Conservation (phyloP, 2,888 invertebrate species). For the Papilio elwesi region DNA sequence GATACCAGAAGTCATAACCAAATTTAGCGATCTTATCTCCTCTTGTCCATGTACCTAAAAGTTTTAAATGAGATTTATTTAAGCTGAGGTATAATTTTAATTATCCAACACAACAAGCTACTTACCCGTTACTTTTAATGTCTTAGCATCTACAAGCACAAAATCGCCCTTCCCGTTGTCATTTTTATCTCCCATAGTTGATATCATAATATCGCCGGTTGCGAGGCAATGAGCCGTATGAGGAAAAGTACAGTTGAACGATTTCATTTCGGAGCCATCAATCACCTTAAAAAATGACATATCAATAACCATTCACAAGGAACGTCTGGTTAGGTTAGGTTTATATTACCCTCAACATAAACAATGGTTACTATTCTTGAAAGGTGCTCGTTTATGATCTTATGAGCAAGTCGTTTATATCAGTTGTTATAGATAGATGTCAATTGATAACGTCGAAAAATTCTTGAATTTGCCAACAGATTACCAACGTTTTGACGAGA, state of each 20-base stretch:
- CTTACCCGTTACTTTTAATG: conserved; percentile 89
- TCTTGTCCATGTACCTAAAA: conserved; percentile 89
- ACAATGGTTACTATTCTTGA: no score
- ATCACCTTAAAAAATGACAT: conserved; percentile 84
- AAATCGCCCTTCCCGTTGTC: conserved; percentile 95
- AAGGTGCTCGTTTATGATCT: no score
- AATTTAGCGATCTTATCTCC: conserved; percentile 87
- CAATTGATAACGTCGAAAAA: background rate
- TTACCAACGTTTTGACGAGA: background rate
- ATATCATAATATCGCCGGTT: conserved; percentile 97
- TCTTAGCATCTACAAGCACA: conserved; percentile 92
- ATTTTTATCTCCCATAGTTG: conserved; percentile 94
- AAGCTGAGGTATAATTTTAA: background rate
- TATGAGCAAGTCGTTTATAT: no score
- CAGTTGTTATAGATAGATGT: background rate
- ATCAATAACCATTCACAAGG: background rate
- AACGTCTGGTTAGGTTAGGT: background rate
- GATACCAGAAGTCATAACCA: conserved; percentile 99
- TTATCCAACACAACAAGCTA: conserved; percentile 18
- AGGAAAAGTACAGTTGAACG: conserved; percentile 91
- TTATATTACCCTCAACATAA: background rate
- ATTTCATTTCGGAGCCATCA: conserved; percentile 90
- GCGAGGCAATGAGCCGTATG: conserved; percentile 98
- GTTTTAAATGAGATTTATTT: background rate
- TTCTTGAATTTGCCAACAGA: background rate